These are phyloP conservation scores for Limnephilus auricula DNA, from an alignment of 2,888 invertebrate species.

Conservation along the genomic window DNA sequence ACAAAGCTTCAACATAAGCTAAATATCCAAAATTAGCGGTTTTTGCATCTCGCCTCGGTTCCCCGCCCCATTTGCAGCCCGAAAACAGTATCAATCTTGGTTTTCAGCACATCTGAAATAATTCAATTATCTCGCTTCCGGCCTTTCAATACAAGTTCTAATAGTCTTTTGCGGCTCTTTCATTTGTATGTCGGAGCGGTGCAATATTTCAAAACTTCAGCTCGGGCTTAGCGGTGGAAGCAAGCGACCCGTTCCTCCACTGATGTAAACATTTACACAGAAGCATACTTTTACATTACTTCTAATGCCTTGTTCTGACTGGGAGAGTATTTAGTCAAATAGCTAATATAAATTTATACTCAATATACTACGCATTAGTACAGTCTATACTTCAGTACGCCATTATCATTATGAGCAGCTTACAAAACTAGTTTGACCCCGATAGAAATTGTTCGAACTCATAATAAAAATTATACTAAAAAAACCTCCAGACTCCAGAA, in stretches of 20 bases:
- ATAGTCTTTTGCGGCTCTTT: slow-evolving; percentile 28
- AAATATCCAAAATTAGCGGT: neutral
- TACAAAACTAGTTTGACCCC: too few species aligned
- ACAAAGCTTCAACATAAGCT: too few species aligned
- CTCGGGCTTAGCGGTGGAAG: neutral
- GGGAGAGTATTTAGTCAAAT: too few species aligned
- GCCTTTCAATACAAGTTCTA: neutral
- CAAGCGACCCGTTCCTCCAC: neutral
- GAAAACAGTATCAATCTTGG: neutral
- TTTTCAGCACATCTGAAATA: neutral
- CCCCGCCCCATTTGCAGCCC: neutral
- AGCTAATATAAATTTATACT: too few species aligned
- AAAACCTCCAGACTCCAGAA: too few species aligned
- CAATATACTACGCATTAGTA: too few species aligned
- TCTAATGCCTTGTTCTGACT: too few species aligned
- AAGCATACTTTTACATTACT: slow-evolving; percentile 23
- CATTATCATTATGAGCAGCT: too few species aligned
- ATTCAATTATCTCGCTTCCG: neutral
- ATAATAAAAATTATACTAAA: too few species aligned
- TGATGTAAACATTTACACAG: neutral
- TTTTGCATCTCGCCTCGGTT: neutral
- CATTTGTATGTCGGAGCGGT: slow-evolving; percentile 25
- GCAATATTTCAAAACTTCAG: slow-evolving; percentile 29
- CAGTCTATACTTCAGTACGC: too few species aligned
- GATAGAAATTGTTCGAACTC: too few species aligned